Conservation (phyloP, 2,888 invertebrate species). For the Slavum lentiscoides region DNA sequence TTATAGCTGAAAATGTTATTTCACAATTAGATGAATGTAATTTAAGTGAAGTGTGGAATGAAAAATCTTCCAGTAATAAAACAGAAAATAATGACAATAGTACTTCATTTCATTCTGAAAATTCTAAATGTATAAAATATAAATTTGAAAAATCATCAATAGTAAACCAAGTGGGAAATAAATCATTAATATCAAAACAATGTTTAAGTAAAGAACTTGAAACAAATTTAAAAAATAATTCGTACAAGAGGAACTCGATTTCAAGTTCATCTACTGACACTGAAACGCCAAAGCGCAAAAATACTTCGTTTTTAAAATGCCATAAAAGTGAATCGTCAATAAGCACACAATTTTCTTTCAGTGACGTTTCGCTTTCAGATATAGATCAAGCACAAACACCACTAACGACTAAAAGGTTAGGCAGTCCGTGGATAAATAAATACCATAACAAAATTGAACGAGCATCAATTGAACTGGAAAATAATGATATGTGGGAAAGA, state of each 20-base stretch:
- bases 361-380: background rate
- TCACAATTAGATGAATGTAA: background rate
- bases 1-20: background rate
- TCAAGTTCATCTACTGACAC: background rate
- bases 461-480: background rate
- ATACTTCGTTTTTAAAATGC: background rate
- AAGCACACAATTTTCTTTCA: background rate
- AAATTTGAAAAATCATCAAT: background rate
- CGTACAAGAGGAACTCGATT: no score
- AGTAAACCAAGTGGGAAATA: background rate
- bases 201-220: background rate
- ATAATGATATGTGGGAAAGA: background rate
- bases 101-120: background rate
- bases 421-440: background rate
- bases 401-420: background rate
- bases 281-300: background rate
- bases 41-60: background rate
- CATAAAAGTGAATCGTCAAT: background rate
- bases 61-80: background rate
- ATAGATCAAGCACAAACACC: background rate
- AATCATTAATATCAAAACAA: background rate
- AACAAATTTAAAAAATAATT: background rate
- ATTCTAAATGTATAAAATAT: background rate
- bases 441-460: background rate
- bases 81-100: background rate